A percentile compares a stretch with the other conserved stretches of the same genome.
Evolutionary conservation across 2,113 vertebrate species (phyloP).

Genomic region (Thinocorus orbignyianus): DNA sequence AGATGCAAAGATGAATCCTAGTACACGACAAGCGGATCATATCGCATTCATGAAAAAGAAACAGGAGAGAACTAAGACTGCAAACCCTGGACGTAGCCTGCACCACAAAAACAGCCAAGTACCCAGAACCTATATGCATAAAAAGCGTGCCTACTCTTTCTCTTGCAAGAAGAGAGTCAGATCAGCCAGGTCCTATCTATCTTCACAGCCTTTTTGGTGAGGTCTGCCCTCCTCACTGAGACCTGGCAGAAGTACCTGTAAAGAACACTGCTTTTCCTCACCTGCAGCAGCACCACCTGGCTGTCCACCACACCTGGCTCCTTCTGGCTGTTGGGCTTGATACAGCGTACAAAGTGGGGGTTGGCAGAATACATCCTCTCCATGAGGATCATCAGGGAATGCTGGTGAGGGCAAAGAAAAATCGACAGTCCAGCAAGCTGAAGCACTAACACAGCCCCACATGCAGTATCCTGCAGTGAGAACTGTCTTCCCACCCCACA

Average conservation of each 20-base stretch:
- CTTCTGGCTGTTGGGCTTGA: conserved; percentile 79
- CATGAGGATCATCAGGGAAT: conserved; percentile 79
- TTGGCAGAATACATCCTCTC: conserved; percentile 79
- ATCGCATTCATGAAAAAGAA: not conserved
- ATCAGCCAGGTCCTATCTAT: not conserved
- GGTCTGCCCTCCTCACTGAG: not conserved
- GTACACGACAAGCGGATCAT: not conserved
- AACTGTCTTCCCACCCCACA: not conserved
- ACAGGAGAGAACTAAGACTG: not conserved
- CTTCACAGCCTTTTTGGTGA: not conserved
- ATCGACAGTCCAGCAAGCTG: not conserved
- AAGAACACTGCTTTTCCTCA: not conserved
- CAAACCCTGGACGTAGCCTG: not conserved
- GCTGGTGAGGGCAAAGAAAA: conserved; percentile 42
- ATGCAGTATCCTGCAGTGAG: not conserved
- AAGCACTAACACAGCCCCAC: not conserved
- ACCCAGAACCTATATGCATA: not conserved
- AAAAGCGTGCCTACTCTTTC: not conserved
- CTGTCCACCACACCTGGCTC: conserved; percentile 66
- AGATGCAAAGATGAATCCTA: not conserved
- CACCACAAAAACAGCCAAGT: not conserved
- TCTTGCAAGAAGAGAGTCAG: not conserved
- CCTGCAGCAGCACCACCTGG: conserved; percentile 76
- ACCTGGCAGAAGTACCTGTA: not conserved
- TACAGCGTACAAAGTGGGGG: conserved; percentile 79